Conservation (phyloP, 2,888 invertebrate species). For the Cinara cedri region DNA sequence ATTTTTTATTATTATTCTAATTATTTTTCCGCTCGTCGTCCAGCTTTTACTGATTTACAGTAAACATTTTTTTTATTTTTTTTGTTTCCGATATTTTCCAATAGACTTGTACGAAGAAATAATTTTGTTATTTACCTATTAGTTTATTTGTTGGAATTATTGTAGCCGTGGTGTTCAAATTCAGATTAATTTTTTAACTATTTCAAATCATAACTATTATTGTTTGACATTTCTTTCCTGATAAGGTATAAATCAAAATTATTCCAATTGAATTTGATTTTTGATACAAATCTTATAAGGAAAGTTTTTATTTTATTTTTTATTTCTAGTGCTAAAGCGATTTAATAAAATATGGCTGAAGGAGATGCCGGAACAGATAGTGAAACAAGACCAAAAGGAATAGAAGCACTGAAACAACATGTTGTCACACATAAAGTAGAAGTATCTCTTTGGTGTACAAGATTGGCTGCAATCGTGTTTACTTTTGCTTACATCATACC, state of each 20-base stretch:
- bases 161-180: too few species aligned
- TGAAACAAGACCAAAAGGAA: constrained; percentile 63
- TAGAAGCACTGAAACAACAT: constrained; percentile 74
- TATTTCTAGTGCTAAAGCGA: not conserved
- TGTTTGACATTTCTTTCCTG: not conserved
- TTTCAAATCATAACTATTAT: too few species aligned
- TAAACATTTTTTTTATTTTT: too few species aligned
- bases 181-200: too few species aligned
- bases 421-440: constrained; percentile 84
- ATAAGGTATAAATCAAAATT: not conserved
- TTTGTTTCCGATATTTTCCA: too few species aligned
- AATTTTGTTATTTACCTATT: too few species aligned
- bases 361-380: constrained; percentile 24
- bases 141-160: too few species aligned
- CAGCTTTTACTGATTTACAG: too few species aligned
- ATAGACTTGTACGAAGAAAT: too few species aligned
- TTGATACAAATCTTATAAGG: too few species aligned
- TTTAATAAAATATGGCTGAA: constrained; percentile 24
- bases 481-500: constrained; percentile 85
- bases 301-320: not conserved
- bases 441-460: constrained; percentile 83
- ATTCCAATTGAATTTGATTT: too few species aligned
- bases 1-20: too few species aligned
- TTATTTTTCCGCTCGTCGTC: not conserved
- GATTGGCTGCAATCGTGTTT: constrained; percentile 83